Conservation (phyloP, 2,888 invertebrate species). For the Tigriopus californicus region DNA sequence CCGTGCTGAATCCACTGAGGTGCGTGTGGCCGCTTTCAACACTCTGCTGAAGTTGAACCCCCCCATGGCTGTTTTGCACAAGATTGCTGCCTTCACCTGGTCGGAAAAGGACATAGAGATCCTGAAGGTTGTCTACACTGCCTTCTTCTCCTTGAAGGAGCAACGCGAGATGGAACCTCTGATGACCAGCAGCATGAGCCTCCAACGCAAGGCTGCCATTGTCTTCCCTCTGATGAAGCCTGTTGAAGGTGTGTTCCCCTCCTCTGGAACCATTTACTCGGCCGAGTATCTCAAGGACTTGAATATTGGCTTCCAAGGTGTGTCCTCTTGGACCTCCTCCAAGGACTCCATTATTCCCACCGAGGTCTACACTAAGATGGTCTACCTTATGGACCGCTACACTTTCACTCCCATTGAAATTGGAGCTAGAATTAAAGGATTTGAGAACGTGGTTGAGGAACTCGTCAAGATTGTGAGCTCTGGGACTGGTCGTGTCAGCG, state of each 20-base stretch:
- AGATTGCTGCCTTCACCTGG: slow-evolving; percentile 13
- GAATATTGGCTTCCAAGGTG: not conserved
- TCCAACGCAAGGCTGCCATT: not conserved
- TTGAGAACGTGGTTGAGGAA: not conserved
- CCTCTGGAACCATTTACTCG: not conserved
- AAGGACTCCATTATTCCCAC: not conserved
- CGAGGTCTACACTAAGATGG: not conserved
- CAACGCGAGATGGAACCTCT: not conserved
- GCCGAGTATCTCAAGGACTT: not conserved
- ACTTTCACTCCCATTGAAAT: slow-evolving; percentile 1
- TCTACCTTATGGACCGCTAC: not conserved
- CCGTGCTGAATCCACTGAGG: slow-evolving; percentile 9
- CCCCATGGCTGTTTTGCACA: slow-evolving; percentile 6
- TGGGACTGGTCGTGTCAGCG: not conserved
- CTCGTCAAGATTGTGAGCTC: not conserved
- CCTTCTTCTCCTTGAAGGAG: not conserved
- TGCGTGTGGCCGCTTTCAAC: slow-evolving; percentile 8
- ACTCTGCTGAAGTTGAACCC: slow-evolving; percentile 7
- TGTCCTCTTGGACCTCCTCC: not conserved
- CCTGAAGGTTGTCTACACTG: slow-evolving; percentile 3
- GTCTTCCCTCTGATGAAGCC: slow-evolving; percentile 2
- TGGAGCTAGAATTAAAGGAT: not conserved
- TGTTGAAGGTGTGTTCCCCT: not conserved
- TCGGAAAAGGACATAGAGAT: slow-evolving; percentile 9
- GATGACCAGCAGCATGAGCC: not conserved